A percentile compares a stretch with the other conserved stretches of the same genome.
phyloP scores from a whole-genome alignment of 1,140 invertebrate species.

The Aleiodes sp. region DNA sequence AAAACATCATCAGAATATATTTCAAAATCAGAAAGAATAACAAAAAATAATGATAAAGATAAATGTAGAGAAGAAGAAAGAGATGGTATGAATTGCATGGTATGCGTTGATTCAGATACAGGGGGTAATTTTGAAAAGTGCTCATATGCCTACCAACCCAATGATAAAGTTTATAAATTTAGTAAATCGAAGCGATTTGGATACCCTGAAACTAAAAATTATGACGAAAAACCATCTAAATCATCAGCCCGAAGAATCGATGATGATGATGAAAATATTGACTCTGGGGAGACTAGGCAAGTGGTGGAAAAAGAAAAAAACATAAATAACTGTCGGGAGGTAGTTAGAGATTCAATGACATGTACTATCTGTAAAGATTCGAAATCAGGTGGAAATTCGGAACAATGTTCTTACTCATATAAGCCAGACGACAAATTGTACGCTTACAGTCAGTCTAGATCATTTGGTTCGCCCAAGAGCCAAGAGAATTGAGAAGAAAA shows the following conservation, averaged over 20 bases:
- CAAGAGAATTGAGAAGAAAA: neutral
- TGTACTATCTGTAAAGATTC: slow-evolving; percentile 76
- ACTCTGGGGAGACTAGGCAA: slow-evolving; percentile 65
- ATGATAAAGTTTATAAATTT: slow-evolving; percentile 76
- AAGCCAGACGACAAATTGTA: slow-evolving; percentile 76
- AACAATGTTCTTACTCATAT: slow-evolving; percentile 76
- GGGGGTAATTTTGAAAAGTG: slow-evolving; percentile 78
- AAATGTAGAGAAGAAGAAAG: slow-evolving; percentile 70
- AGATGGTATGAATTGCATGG: slow-evolving; percentile 72
- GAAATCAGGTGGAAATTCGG: slow-evolving; percentile 76
- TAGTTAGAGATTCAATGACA: slow-evolving; percentile 67
- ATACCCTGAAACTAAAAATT: slow-evolving; percentile 36
- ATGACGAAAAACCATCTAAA: too few relatives aligned
- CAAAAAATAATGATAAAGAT: slow-evolving; percentile 17
- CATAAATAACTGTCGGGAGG: slow-evolving; percentile 14
- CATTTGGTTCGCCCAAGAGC: slow-evolving; percentile 46
- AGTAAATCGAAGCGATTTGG: slow-evolving; percentile 59
- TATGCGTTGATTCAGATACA: slow-evolving; percentile 74
- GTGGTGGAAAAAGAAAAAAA: neutral
- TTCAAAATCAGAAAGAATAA: slow-evolving; percentile 12
- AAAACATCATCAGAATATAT: neutral
- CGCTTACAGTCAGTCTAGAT: slow-evolving; percentile 65
- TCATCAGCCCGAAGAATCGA: slow-evolving; percentile 24
- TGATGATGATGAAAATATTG: slow-evolving; percentile 67
- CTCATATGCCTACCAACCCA: slow-evolving; percentile 74